Percentiles rank a stretch among this genome's conserved stretches.
phyloP scores from a whole-genome alignment of 2,797 vertebrate species.

The Adelosebastes latens region DNA sequence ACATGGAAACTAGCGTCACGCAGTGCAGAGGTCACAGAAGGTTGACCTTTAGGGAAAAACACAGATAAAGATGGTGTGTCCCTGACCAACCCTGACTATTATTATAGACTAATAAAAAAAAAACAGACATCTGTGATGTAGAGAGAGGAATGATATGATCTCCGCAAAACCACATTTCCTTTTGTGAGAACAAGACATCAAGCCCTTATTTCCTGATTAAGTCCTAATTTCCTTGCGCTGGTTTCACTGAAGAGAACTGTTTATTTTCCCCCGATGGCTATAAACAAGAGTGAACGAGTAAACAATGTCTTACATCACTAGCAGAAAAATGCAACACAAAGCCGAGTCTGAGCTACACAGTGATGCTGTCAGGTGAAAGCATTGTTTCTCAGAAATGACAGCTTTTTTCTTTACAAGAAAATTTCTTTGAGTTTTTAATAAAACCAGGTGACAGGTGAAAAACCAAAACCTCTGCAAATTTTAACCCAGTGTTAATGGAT shows the following conservation, averaged over 20 bases:
- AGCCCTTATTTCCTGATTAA: slow-evolving; percentile 35
- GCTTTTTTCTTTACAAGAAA: not conserved
- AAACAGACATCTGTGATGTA: not conserved
- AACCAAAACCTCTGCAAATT: not conserved
- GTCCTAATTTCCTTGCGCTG: slow-evolving; percentile 17
- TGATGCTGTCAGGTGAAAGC: not conserved
- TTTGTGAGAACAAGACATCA: slow-evolving; percentile 4
- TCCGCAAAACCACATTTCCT: not conserved
- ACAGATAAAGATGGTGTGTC: not conserved
- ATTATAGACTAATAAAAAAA: not conserved
- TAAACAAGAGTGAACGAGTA: not conserved
- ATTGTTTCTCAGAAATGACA: not conserved
- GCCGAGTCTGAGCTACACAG: not conserved
- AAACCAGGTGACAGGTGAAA: not conserved
- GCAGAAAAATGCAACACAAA: not conserved
- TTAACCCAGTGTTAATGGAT: not conserved
- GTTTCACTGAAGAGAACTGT: not conserved
- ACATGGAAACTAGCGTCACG: not conserved
- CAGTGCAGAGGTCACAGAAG: not conserved
- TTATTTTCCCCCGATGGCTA: slow-evolving; percentile 24
- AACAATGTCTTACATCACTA: not conserved
- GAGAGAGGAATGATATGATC: not conserved
- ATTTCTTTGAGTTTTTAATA: not conserved
- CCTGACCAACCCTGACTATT: not conserved
- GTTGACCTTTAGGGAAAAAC: not conserved